Conservation (phyloP, 1,140 invertebrate species). For the Brachionus manjavacas region DNA sequence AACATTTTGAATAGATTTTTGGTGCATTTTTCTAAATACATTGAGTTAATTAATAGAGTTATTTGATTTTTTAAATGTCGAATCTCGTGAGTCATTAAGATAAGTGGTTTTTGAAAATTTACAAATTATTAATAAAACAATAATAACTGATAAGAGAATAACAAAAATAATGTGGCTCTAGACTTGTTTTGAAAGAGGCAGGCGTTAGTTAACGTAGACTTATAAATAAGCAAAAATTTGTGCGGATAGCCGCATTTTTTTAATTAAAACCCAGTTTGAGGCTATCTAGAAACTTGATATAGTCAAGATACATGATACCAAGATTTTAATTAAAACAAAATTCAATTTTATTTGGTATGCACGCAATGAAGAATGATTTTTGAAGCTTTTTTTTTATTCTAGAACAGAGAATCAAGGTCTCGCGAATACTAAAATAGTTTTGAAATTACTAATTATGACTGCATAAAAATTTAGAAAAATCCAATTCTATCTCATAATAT, state of each 20-base stretch:
- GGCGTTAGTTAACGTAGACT: neutral
- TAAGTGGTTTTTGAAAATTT: neutral
- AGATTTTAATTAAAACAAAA: neutral
- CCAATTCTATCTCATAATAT: neutral
- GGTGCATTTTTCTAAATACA: too few relatives aligned
- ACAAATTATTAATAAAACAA: too few relatives aligned
- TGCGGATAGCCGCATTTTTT: neutral
- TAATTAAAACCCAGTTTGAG: neutral
- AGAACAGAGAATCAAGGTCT: neutral
- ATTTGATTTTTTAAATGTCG: neutral
- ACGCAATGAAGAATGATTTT: neutral
- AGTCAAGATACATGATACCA: neutral
- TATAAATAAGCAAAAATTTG: neutral
- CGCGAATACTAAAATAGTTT: neutral
- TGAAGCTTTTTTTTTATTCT: neutral
- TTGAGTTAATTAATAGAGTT: too few relatives aligned
- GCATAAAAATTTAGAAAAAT: neutral
- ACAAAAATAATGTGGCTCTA: neutral
- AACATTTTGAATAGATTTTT: too few relatives aligned
- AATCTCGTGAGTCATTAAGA: neutral
- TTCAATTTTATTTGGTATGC: neutral
- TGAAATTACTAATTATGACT: neutral
- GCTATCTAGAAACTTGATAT: neutral
- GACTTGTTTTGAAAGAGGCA: neutral
- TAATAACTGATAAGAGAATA: neutral